phyloP scores from a whole-genome alignment of 2,797 vertebrate species.

The Silurus lanzhouensis region DNA sequence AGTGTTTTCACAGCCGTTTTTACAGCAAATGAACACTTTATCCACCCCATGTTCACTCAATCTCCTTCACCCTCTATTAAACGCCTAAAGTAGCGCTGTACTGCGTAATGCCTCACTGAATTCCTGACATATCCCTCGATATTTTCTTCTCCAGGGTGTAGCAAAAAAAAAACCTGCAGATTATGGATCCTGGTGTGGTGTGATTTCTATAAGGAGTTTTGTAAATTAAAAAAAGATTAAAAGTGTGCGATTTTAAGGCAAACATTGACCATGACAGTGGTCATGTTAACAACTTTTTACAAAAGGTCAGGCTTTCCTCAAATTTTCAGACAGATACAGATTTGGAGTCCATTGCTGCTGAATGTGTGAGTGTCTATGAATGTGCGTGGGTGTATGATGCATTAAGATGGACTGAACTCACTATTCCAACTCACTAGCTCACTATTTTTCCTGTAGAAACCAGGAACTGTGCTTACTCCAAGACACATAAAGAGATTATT shows the following conservation, averaged over 20 bases:
- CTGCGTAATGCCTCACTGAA: neutral
- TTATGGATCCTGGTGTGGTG: too few relatives aligned
- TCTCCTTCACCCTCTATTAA: slow-evolving; percentile 60
- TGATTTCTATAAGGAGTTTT: too few relatives aligned
- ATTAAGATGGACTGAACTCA: too few relatives aligned
- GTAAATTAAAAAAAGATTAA: too few relatives aligned
- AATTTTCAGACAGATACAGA: neutral
- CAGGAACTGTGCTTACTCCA: too few relatives aligned
- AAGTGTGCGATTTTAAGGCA: neutral
- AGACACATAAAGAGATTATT: too few relatives aligned
- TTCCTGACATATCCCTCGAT: slow-evolving; percentile 4
- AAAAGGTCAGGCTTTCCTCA: neutral
- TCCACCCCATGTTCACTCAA: slow-evolving; percentile 58
- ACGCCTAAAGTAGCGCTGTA: neutral
- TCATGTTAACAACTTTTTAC: neutral
- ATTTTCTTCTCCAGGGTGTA: neutral
- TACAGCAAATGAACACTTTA: slow-evolving; percentile 55
- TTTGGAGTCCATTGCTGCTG: neutral
- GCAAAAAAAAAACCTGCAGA: too few relatives aligned
- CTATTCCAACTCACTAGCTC: too few relatives aligned
- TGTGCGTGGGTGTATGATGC: too few relatives aligned
- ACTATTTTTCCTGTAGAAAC: too few relatives aligned
- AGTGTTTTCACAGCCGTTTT: slow-evolving; percentile 37
- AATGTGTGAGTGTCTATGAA: neutral
- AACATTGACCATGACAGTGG: neutral